Percentiles rank a stretch among this genome's conserved stretches.
Conservation (phyloP, 2,797 vertebrate species). For the Phoebastria nigripes region DNA sequence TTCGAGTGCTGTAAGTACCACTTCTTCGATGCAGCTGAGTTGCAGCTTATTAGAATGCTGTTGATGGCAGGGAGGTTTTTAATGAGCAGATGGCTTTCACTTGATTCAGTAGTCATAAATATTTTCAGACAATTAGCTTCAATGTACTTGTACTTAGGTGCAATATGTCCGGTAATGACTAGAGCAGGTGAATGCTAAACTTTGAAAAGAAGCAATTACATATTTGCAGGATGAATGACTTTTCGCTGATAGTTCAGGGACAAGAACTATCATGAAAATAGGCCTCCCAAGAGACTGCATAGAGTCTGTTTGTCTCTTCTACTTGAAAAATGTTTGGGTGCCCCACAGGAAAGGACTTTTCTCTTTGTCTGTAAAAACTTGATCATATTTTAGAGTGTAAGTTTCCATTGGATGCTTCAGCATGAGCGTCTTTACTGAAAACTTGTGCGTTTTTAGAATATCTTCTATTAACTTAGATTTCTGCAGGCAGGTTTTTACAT, state of each 20-base stretch:
- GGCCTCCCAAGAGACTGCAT: neutral
- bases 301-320: neutral
- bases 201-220: neutral
- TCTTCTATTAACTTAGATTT: neutral
- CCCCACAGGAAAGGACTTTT: neutral
- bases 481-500: neutral
- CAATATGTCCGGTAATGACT: neutral
- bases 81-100: conserved; percentile 38
- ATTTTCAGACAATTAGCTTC: conserved; percentile 17
- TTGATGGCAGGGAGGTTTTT: neutral
- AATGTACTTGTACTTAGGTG: neutral
- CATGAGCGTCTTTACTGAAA: neutral
- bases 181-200: neutral
- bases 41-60: neutral
- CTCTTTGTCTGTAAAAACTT: neutral
- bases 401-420: neutral
- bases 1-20: conserved; percentile 91
- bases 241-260: neutral
- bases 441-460: neutral
- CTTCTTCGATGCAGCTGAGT: neutral
- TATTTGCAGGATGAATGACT: neutral
- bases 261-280: neutral
- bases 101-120: neutral
- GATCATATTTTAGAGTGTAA: neutral
- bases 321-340: neutral